Base-by-base conservation (phyloP, 2,888 invertebrate genomes). In the Glyphotaelius pellucidus region DNA sequence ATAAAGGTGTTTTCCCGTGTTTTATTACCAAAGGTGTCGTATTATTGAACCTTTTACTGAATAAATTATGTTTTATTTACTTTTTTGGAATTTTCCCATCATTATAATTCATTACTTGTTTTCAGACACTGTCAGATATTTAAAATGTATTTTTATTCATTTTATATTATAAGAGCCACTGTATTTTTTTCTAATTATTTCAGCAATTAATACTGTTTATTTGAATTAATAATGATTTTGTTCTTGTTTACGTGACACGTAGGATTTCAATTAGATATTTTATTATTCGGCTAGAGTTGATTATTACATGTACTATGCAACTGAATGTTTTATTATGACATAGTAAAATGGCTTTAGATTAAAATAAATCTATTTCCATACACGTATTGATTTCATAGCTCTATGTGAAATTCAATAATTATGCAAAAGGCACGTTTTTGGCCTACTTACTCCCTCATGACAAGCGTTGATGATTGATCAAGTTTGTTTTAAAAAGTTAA, bases 131-230 rank as follows among this genome's bases (percentile, higher is more conserved):
- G 35, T 83, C 83, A 19, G 32, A 32, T 25, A 15, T 32, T 11
- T 32, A 35, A 15, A 83, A 83, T 35, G 35, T 5, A 35, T 35
- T 35, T 35, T 35, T n/a, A 83, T n/a, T 32, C 25, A 83, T 5
- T 67, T 67, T 67, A 25, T 25, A 67, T 67, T n/a, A n/a, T n/a
- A 9, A 31, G 19, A 15, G 81, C 30, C 30, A 81, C 32, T 86
- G 85, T 86, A 42, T 86, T 25, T 32, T 42, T 86, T 42, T 32
- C 15, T 42, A 38, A 35, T 25, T 86, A 42, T 86, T 86, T 38
- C 47, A 86, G 85, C n/a, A 38, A 42, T 42, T 42, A 42, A 86
- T 86, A 14, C 35, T 42, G 84, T 38, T 42, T 42, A 42, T 85
- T 81, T 81, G 81, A 32, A 81, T 31, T 81, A 86, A n/a, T 42